Base-by-base conservation (phyloP, 92 coral and sea anemone species). In the Palythoa grandiflora region DNA sequence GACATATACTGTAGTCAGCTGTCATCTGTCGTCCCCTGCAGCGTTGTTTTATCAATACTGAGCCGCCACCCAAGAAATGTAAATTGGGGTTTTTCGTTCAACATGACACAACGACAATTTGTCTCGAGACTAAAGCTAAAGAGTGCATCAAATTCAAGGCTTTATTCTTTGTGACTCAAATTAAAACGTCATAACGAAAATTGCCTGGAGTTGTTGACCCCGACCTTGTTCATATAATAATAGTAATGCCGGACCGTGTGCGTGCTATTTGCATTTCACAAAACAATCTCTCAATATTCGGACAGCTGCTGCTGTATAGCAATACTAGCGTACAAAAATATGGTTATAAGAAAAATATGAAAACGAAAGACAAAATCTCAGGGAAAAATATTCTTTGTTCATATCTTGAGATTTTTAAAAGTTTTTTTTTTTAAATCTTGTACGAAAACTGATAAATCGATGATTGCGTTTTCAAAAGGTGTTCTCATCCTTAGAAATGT, bases 161-260 rank as follows among this genome's bases (percentile, higher is more conserved):
- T 63, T 3, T 63, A 8, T 38, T 38, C 17, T 63, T 40, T 20
- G 38, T 48, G 47, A 53, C 21, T 17, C 7, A 47, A n/a, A 14
- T 66, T 66, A 16, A 61, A 39, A 80, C 61, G 21, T 63, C 75
- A 80, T 47, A 21, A 65, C 0, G 77, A 81, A 66, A 65, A 47
- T 47, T 65, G 86, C 86, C 75, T 66, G 59, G 39, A 65, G 86
- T 12, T 81, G 47, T 81, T 20, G 9, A 63, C 71, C 71, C 8
- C 65, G 61, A 59, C 73, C 48, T 15, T 60, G 37, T 63, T 9
- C 21, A 21, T 63, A 63, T 17, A 17, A 44, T 20, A 1, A 51
- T 11, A 9, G 9, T 9, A 10, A 75, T 2, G 16, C 74, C 6
- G 14, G 61, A 7, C 20, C 12, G 75, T 20, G 65, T 81, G 86